Evolutionary conservation across 2,113 vertebrate species (phyloP).

Genomic region (Amazona vittata): DNA sequence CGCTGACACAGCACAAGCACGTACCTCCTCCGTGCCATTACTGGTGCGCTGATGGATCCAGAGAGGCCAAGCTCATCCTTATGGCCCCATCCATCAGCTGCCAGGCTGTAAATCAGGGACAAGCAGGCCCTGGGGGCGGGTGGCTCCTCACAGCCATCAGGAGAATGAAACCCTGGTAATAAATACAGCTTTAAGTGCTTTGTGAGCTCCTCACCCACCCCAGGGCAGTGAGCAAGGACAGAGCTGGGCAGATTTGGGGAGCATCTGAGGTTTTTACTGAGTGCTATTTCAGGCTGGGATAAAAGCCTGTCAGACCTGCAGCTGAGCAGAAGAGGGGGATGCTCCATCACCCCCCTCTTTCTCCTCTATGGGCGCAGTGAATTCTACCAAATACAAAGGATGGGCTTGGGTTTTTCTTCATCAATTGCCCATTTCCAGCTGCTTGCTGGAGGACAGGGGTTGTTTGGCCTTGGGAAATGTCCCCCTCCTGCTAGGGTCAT

Average conservation of each 20-base stretch:
- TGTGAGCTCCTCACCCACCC: background rate
- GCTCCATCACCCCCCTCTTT: background rate
- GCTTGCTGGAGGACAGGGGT: background rate
- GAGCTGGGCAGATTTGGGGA: background rate
- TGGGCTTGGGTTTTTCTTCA: background rate
- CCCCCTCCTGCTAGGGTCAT: background rate
- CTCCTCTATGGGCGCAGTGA: accelerated
- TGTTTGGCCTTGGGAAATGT: background rate
- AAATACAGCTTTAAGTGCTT: background rate
- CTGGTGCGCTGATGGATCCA: background rate
- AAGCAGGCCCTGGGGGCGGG: accelerated
- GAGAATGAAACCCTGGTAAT: background rate
- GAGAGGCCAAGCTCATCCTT: background rate
- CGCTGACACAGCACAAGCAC: background rate
- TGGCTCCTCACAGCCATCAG: background rate
- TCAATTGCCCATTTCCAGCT: background rate
- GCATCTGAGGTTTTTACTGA: background rate
- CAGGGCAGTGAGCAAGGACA: background rate
- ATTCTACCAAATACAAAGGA: background rate
- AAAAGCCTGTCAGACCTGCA: background rate
- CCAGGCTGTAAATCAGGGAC: background rate
- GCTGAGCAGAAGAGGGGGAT: background rate
- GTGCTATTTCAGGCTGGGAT: background rate
- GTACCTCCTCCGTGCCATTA: background rate
- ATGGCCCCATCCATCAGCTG: background rate